These are phyloP conservation scores for Aphelinus certus DNA, from an alignment of 1,140 invertebrate genomes.

Conservation along the genomic window DNA sequence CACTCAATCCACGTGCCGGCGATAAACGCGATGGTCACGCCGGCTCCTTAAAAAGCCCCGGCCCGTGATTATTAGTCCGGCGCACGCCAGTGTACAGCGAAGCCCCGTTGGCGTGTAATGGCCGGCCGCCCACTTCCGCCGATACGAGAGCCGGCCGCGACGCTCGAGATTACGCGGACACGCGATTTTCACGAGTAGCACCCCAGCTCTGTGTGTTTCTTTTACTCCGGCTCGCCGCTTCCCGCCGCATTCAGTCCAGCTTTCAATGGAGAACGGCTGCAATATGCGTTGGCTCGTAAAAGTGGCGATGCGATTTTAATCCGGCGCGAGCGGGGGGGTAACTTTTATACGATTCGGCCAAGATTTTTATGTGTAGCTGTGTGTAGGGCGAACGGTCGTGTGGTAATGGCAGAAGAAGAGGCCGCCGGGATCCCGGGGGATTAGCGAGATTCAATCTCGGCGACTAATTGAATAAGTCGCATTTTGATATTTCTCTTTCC, in stretches of 20 bases:
- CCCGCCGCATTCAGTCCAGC: background rate
- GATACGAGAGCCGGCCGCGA: background rate
- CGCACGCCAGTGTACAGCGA: background rate
- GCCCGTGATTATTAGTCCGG: constrained; percentile 25
- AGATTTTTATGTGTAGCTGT: too few species aligned
- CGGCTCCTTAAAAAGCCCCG: constrained; percentile 2
- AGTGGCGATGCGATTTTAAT: background rate
- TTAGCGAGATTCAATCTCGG: background rate
- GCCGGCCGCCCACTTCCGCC: background rate
- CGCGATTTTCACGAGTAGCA: constrained; percentile 18
- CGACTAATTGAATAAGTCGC: too few species aligned
- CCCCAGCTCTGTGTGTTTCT: background rate
- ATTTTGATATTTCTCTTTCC: too few species aligned
- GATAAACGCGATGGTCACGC: background rate
- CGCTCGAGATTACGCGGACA: constrained; percentile 1
- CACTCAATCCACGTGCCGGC: background rate
- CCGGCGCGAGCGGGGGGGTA: background rate
- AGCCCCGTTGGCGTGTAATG: background rate
- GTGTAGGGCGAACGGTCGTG: background rate
- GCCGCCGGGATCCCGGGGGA: background rate
- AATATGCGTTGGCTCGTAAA: background rate
- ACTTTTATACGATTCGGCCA: background rate
- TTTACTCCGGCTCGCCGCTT: constrained; percentile 3
- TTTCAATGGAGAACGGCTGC: background rate
- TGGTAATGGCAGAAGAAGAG: background rate